phyloP scores from a whole-genome alignment of 2,888 invertebrate species.

The Steinernema scapterisci region DNA sequence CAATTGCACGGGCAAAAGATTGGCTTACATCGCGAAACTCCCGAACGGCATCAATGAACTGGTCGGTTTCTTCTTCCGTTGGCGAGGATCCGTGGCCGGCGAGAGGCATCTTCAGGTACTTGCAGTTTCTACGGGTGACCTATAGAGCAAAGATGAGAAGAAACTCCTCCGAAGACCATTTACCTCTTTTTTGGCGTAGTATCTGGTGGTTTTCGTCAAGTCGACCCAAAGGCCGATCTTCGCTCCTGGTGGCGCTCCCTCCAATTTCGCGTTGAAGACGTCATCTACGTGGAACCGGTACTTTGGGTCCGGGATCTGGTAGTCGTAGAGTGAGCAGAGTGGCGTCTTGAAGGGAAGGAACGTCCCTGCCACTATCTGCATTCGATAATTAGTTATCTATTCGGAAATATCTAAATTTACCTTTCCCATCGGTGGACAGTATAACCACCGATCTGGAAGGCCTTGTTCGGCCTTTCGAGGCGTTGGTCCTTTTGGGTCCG shows the following conservation, averaged over 20 bases:
- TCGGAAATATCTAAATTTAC: conserved; percentile 41
- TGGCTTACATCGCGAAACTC: conserved; percentile 68
- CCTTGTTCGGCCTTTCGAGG: conserved; percentile 52
- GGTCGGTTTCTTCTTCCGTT: conserved; percentile 79
- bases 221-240: conserved; percentile 94
- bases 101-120: conserved; percentile 77
- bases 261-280: conserved; percentile 73
- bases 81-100: conserved; percentile 85
- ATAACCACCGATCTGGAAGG: conserved; percentile 70
- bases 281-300: conserved; percentile 85
- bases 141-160: conserved; percentile 34
- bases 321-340: conserved; percentile 80
- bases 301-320: conserved; percentile 79
- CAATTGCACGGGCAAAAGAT: not conserved
- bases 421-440: conserved; percentile 71
- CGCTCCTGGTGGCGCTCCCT: conserved; percentile 66
- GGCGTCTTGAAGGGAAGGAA: conserved; percentile 96
- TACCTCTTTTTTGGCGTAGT: conserved; percentile 83
- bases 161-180: not conserved
- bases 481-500: conserved; percentile 44
- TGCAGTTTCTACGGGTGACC: conserved; percentile 68
- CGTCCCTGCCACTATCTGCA: conserved; percentile 73
- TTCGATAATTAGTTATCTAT: not conserved
- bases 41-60: conserved; percentile 88
- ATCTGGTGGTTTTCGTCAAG: conserved; percentile 89